Conservation (phyloP, 2,797 vertebrate species). For the Platalea minor region DNA sequence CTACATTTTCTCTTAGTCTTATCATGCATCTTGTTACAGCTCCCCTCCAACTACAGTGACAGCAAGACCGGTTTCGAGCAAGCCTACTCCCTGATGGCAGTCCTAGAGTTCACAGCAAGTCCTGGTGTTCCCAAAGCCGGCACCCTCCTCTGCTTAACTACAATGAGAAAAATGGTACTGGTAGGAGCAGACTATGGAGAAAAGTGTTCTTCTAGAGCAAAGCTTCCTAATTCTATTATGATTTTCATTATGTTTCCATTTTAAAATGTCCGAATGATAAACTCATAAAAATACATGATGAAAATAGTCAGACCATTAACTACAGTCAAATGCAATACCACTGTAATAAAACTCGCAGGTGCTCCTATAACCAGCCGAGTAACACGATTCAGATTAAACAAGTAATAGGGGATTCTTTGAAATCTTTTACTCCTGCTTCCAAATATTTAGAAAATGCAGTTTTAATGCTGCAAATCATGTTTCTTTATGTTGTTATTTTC, state of each 20-base stretch:
- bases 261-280: slow-evolving; percentile 65
- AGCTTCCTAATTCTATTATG: slow-evolving; percentile 46
- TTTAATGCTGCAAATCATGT: not conserved
- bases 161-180: not conserved
- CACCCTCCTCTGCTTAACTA: not conserved
- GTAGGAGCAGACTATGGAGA: not conserved
- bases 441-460: slow-evolving; percentile 4
- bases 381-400: not conserved
- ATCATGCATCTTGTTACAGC: not conserved
- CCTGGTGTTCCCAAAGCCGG: not conserved
- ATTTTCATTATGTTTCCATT: slow-evolving; percentile 60
- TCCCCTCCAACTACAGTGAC: not conserved
- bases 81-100: not conserved
- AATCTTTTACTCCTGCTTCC: not conserved
- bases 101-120: not conserved
- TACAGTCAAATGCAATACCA: slow-evolving; percentile 4
- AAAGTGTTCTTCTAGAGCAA: slow-evolving; percentile 42
- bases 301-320: slow-evolving; percentile 49
- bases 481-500: not conserved
- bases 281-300: slow-evolving; percentile 54
- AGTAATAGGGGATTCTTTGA: not conserved
- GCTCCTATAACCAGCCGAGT: not conserved
- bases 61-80: not conserved
- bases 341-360: not conserved
- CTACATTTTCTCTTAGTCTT: not conserved